These are phyloP conservation scores for Xanthorhoe designata DNA, from an alignment of 2,888 invertebrate species.

Conservation along the genomic window DNA sequence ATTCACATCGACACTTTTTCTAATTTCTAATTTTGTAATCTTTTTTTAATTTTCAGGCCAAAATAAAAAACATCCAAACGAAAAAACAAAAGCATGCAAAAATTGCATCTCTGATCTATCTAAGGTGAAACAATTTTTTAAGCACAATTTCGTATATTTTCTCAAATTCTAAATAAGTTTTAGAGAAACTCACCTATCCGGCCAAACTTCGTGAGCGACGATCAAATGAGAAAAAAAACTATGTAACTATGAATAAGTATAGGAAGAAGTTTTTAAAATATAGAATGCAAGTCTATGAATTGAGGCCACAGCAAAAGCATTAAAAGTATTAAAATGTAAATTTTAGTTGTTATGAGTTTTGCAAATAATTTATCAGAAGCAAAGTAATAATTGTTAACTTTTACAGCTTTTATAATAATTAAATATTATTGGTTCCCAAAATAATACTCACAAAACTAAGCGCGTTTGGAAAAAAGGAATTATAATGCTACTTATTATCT, in stretches of 20 bases:
- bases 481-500: not conserved
- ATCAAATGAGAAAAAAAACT: slow-evolving; percentile 35
- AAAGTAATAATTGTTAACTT: not conserved
- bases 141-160: slow-evolving; percentile 1
- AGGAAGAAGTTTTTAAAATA: slow-evolving; percentile 15
- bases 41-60: not conserved
- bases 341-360: not conserved
- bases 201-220: slow-evolving; percentile 39
- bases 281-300: slow-evolving; percentile 12
- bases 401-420: not conserved
- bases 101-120: slow-evolving; percentile 9
- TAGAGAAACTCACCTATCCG: slow-evolving; percentile 36
- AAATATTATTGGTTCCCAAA: not conserved
- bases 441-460: not conserved
- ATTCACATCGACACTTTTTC: too few relatives aligned
- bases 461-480: not conserved
- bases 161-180: slow-evolving; percentile 10
- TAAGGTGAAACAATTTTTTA: not conserved
- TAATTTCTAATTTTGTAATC: too few relatives aligned
- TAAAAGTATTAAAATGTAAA: slow-evolving; percentile 9
- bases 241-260: slow-evolving; percentile 33
- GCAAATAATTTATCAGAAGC: not conserved
- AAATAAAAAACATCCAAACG: not conserved
- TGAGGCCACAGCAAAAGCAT: slow-evolving; percentile 7
- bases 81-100: slow-evolving; percentile 15